Base-by-base conservation (phyloP, 1,140 invertebrate species). In the Rhagoletis pomonella region DNA sequence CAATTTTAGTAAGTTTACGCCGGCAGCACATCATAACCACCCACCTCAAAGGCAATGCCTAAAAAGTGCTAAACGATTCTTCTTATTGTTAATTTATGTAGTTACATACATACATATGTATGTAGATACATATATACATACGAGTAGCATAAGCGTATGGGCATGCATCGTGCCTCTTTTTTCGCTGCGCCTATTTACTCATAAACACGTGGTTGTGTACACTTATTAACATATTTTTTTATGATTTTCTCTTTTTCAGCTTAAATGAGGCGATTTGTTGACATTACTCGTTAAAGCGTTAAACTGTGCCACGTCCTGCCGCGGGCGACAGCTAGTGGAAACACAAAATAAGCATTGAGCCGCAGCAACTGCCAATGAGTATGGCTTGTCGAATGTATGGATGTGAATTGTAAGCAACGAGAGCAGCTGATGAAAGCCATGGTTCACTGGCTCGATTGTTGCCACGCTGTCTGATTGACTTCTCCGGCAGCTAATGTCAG, bases 211-310 rank as follows among this genome's bases (percentile, higher is more conserved):
- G 29, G 29, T 29, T 67, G n/a, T 67, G 4, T 77, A 9, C 47
- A 81, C n/a, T 81, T 81, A 58, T 81, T 81, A 81, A 81, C 47
- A 81, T 81, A 55, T 81, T 81, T 81, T 81, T 81, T 81, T 81
- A 17, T 81, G n/a, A n/a, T 67, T 19, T 67, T 39, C 73, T 55
- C 47, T 50, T 81, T 81, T 81, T 81, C 73, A 81, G 73, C 73
- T 81, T 81, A 81, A 81, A 81, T 81, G 73, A 81, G 73, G 73
- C 73, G 73, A 81, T 81, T 81, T 81, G 73, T 81, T 81, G 73
- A 81, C 73, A 81, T 55, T 81, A 81, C 73, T 81, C 73, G 73
- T 81, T 81, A 81, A 81, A 81, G 73, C 73, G 73, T 81, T 81
- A 81, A 81, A 81, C 42, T 44, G 42, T 73, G 67, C 42, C 73